Percentiles rank a stretch among this genome's conserved stretches.
phyloP scores from a whole-genome alignment of 2,888 invertebrate species.

The Acrobasis repandana region DNA sequence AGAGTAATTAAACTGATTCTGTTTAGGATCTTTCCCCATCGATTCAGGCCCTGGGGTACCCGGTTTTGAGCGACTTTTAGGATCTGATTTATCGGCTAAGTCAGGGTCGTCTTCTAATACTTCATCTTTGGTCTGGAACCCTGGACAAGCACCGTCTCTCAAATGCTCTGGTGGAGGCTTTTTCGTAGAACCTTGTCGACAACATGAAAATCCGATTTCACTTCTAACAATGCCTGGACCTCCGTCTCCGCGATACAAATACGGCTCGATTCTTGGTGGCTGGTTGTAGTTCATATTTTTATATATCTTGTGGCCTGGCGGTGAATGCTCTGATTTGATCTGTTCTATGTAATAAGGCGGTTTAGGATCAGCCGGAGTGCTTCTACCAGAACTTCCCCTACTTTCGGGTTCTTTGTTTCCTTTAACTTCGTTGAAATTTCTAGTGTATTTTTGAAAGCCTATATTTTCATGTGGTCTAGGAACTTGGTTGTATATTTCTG shows the following conservation, averaged over 20 bases:
- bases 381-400: slow-evolving; percentile 43
- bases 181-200: slow-evolving; percentile 88
- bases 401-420: slow-evolving; percentile 50
- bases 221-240: slow-evolving; percentile 85
- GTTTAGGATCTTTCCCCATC: slow-evolving; percentile 55
- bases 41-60: slow-evolving; percentile 74
- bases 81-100: slow-evolving; percentile 68
- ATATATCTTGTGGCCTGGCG: slow-evolving; percentile 79
- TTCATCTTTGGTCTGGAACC: slow-evolving; percentile 88
- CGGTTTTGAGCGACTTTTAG: slow-evolving; percentile 69
- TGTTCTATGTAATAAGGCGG: slow-evolving; percentile 78
- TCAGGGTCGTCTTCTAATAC: slow-evolving; percentile 84
- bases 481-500: slow-evolving; percentile 55
- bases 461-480: slow-evolving; percentile 62
- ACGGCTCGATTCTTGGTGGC: slow-evolving; percentile 72
- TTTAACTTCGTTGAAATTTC: slow-evolving; percentile 55
- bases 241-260: slow-evolving; percentile 86
- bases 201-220: slow-evolving; percentile 87
- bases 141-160: slow-evolving; percentile 88
- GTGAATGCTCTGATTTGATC: slow-evolving; percentile 80
- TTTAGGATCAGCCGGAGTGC: slow-evolving; percentile 52
- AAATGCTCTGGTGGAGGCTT: slow-evolving; percentile 88
- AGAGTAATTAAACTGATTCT: slow-evolving; percentile 76
- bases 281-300: slow-evolving; percentile 71
- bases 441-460: slow-evolving; percentile 72